A percentile compares a stretch with the other conserved stretches of the same genome.
Conservation (phyloP, 2,797 vertebrate genomes). For the Pachyuromys duprasi region DNA sequence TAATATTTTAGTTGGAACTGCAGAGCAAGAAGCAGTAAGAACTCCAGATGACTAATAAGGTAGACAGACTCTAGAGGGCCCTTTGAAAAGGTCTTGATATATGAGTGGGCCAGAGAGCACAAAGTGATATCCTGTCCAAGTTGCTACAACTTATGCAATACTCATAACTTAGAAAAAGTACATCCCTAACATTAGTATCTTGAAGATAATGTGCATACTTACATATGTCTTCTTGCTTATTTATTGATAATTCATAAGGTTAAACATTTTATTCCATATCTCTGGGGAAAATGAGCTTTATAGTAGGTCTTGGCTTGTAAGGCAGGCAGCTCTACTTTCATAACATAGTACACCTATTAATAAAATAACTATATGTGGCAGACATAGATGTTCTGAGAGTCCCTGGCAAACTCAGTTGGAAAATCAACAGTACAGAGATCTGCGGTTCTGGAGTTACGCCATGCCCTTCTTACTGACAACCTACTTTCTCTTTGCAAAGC, state of each 20-base stretch:
- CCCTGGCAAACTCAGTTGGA: slow-evolving; percentile 8
- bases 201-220: neutral
- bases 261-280: neutral
- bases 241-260: neutral
- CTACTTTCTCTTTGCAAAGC: slow-evolving; percentile 50
- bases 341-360: neutral
- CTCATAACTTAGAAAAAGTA: neutral
- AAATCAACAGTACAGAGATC: slow-evolving; percentile 17
- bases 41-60: neutral
- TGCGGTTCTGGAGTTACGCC: slow-evolving; percentile 7
- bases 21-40: slow-evolving; percentile 28
- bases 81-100: neutral
- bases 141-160: neutral
- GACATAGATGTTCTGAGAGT: neutral
- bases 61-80: neutral
- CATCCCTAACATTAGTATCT: neutral
- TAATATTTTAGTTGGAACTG: neutral
- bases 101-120: neutral
- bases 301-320: neutral
- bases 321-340: neutral
- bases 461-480: slow-evolving; percentile 4
- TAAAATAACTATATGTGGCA: slow-evolving; percentile 21
- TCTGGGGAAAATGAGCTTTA: neutral
- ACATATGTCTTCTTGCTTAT: neutral
- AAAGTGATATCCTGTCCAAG: slow-evolving; percentile 1